phyloP scores from a whole-genome alignment of 2,888 invertebrate species.

The Glaucopsyche alexis region DNA sequence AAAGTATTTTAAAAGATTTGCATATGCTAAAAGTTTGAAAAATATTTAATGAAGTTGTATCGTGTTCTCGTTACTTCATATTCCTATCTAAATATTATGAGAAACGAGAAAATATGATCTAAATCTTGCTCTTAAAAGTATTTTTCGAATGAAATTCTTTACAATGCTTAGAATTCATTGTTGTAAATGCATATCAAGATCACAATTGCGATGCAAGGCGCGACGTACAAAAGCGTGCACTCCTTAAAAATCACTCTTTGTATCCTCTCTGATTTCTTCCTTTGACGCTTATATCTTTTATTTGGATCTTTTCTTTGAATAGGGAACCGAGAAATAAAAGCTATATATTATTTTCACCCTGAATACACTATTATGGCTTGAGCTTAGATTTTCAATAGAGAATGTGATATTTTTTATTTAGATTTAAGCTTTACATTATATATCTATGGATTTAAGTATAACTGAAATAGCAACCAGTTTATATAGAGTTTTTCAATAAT shows the following conservation, averaged over 20 bases:
- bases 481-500: neutral
- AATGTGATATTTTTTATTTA: too few species aligned
- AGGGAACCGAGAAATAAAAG: constrained; percentile 8
- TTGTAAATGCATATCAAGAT: constrained; percentile 39
- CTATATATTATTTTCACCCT: constrained; percentile 12
- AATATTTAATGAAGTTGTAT: too few species aligned
- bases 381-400: constrained; percentile 6
- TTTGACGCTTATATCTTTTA: constrained; percentile 21
- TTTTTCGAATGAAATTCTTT: constrained; percentile 35
- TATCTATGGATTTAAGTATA: neutral
- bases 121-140: neutral
- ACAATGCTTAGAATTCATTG: constrained; percentile 38
- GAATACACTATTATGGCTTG: constrained; percentile 17
- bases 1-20: too few species aligned
- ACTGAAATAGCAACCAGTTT: neutral
- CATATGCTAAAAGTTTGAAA: too few species aligned
- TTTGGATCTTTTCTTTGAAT: constrained; percentile 25
- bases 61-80: too few species aligned
- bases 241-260: constrained; percentile 31
- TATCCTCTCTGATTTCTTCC: constrained; percentile 28
- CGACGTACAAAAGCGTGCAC: constrained; percentile 29
- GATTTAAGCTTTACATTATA: too few species aligned
- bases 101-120: neutral
- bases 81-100: neutral
- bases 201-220: constrained; percentile 35